These are phyloP conservation scores for Pygmarrhopalites habei DNA, from an alignment of 1,140 invertebrate genomes.

Conservation along the genomic window DNA sequence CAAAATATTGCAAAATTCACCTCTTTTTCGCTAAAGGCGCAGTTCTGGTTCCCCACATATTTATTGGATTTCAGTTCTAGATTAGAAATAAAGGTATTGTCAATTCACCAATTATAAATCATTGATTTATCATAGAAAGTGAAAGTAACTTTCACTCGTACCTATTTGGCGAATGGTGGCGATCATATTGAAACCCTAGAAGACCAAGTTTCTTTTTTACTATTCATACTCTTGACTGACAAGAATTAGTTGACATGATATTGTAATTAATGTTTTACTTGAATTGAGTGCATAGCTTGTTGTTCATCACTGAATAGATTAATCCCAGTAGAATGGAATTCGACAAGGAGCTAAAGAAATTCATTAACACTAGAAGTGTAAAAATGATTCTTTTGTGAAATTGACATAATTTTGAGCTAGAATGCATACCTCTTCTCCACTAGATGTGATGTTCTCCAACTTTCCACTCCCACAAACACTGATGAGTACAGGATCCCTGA, in stretches of 20 bases:
- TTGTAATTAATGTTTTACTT: too few relatives aligned
- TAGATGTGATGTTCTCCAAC: slow-evolving; percentile 3
- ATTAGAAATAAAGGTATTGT: too few relatives aligned
- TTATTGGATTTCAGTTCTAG: slow-evolving; percentile 1
- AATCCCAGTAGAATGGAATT: background rate
- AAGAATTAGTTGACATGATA: too few relatives aligned
- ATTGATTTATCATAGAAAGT: too few relatives aligned
- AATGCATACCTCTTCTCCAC: too few relatives aligned
- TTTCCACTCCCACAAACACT: slow-evolving; percentile 72
- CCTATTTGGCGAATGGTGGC: slow-evolving; percentile 1
- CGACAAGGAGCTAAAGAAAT: slow-evolving; percentile 7
- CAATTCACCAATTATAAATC: too few relatives aligned
- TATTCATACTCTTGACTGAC: too few relatives aligned
- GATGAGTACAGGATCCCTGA: slow-evolving; percentile 59
- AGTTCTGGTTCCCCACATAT: slow-evolving; percentile 10
- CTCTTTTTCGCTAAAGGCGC: slow-evolving; percentile 2
- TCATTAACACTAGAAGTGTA: too few relatives aligned
- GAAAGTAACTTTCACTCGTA: too few relatives aligned
- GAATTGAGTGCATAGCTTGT: background rate
- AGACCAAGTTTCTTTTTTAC: background rate
- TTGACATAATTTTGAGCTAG: too few relatives aligned
- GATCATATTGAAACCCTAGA: slow-evolving; percentile 10
- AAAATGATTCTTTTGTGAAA: too few relatives aligned
- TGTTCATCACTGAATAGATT: slow-evolving; percentile 2
- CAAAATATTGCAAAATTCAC: too few relatives aligned